phyloP scores from a whole-genome alignment of 2,888 invertebrate genomes.

The Apomyelois bistriatella region DNA sequence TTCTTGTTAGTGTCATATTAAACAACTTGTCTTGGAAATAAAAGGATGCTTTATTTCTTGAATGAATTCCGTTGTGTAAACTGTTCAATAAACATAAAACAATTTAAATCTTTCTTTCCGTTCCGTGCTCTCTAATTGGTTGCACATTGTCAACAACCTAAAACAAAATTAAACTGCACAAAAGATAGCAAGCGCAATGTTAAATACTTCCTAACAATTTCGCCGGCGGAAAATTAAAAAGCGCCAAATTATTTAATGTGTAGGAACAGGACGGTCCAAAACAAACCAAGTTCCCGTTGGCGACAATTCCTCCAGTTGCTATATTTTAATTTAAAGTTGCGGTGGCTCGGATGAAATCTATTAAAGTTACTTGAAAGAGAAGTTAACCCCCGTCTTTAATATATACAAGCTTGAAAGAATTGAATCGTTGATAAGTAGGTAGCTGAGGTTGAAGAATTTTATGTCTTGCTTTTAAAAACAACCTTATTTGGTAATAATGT shows the following conservation, averaged over 20 bases:
- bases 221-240: not conserved
- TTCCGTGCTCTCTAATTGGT: not conserved
- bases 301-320: not conserved
- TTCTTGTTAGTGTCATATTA: too few species aligned
- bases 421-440: too few species aligned
- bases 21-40: too few species aligned
- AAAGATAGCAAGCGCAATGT: not conserved
- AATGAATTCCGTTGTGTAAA: too few species aligned
- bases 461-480: too few species aligned
- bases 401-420: not conserved
- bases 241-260: not conserved
- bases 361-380: not conserved
- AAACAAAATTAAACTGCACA: not conserved
- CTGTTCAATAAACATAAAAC: too few species aligned
- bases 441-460: too few species aligned
- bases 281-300: not conserved
- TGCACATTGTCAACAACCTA: not conserved
- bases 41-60: too few species aligned
- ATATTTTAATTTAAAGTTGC: conserved; percentile 1
- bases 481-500: too few species aligned
- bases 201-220: not conserved
- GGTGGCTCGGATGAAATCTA: not conserved
- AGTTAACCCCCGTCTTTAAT: not conserved
- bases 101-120: too few species aligned
- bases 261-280: not conserved